Base-by-base conservation (phyloP, 2,888 invertebrate genomes). In the Volucella bombylans region DNA sequence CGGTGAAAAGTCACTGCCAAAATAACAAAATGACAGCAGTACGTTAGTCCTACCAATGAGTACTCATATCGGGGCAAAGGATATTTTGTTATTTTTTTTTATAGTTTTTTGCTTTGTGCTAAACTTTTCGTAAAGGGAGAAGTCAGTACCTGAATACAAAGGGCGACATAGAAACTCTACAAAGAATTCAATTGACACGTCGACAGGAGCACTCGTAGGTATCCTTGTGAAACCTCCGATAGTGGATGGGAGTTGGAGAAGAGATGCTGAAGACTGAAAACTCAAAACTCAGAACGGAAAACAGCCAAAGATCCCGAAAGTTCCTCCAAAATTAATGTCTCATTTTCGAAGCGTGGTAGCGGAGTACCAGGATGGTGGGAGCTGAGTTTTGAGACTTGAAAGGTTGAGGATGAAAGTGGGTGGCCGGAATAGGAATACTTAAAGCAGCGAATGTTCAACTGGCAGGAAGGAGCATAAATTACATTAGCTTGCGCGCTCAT, bases 401-500 rank as follows among this genome's bases (percentile, higher is more conserved):
- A 43, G 41, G 39, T 15, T 9, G 14, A 11, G 31, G 8, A 2
- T 15, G 9, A 41, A 8, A 14, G 38, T 12, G 50, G 38, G 49
- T 14, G 61, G 43, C 47, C 43, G 31, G 57, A n/a, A 23, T 41
- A 41, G 45, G 67, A 73, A 73, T 68, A 68, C 55, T 74, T 68
- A 68, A 78, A 72, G 72, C 45, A 72, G 72, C 45, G 61, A 74
- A 79, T 65, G 73, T 65, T 79, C 83, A 83, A 79, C 83, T 83
- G 71, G 38, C 71, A 83, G 83, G 80, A 80, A 62, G 83, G 41
- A 80, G 83, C 83, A 83, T 83, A 83, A 83, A 83, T 83, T 80
- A 83, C 83, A 83, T 83, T 83, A 83, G 83, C 83, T 80, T 69
- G 74, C 74, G 74, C 74, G 80, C 80, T 83, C 83, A 76, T 80